These are phyloP conservation scores for Numida meleagris DNA, from an alignment of 2,113 vertebrate species.

Conservation along the genomic window DNA sequence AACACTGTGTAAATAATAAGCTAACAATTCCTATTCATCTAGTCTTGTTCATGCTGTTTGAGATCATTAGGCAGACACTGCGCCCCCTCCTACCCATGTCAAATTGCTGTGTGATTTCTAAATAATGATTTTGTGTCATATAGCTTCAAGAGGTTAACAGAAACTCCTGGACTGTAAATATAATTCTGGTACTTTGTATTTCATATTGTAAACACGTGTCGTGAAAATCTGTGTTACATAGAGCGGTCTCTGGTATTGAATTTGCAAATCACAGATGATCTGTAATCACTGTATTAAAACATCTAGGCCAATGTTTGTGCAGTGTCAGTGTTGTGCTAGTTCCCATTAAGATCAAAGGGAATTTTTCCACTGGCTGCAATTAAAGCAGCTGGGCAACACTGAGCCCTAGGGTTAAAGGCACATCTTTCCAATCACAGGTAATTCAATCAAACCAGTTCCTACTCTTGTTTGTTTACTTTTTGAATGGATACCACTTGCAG, in stretches of 20 bases:
- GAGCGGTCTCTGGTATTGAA: not conserved
- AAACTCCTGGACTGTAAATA: not conserved
- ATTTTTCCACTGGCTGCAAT: not conserved
- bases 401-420: not conserved
- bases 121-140: constrained; percentile 51
- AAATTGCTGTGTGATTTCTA: constrained; percentile 54
- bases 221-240: not conserved
- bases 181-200: not conserved
- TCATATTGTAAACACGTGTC: not conserved
- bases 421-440: not conserved
- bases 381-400: not conserved
- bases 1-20: constrained; percentile 45
- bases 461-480: not conserved
- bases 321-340: not conserved
- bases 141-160: not conserved
- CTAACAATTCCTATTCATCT: constrained; percentile 16
- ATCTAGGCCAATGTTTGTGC: not conserved
- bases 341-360: constrained; percentile 23
- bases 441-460: not conserved
- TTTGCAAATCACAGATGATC: not conserved
- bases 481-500: not conserved
- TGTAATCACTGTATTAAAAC: not conserved
- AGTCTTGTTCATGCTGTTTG: constrained; percentile 30
- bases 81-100: not conserved
- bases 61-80: not conserved